Conservation (phyloP, 1,140 invertebrate genomes). For the Philopotamus ludificatus region DNA sequence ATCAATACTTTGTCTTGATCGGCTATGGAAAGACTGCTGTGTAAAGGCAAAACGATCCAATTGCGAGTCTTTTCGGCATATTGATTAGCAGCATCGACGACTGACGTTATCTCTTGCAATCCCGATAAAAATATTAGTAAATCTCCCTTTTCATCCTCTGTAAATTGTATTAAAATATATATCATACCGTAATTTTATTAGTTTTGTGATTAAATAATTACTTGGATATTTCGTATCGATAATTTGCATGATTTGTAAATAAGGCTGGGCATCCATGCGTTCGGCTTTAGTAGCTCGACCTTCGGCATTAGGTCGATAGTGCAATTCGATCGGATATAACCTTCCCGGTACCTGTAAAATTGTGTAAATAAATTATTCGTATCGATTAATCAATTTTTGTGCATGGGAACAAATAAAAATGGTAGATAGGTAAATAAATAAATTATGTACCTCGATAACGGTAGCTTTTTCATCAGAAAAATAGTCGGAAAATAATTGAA, state of each 20-base stretch:
- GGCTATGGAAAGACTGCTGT: constrained; percentile 87
- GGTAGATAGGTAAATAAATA: background rate
- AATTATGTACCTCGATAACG: constrained; percentile 68
- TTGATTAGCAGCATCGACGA: constrained; percentile 83
- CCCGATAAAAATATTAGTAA: constrained; percentile 96
- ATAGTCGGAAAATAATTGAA: constrained; percentile 87
- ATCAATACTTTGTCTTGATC: constrained; percentile 89
- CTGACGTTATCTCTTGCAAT: constrained; percentile 88
- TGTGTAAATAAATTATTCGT: constrained; percentile 26
- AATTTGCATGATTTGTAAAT: constrained; percentile 85
- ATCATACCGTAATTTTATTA: background rate
- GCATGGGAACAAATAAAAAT: background rate
- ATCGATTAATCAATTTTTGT: constrained; percentile 3
- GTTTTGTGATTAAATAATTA: constrained; percentile 47
- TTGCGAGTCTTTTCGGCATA: constrained; percentile 76
- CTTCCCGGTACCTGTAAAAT: constrained; percentile 82
- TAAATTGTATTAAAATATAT: constrained; percentile 33
- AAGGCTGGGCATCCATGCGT: constrained; percentile 86
- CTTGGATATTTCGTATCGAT: constrained; percentile 88
- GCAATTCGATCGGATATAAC: constrained; percentile 86
- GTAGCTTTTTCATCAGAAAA: constrained; percentile 78
- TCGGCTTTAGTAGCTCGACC: constrained; percentile 69
- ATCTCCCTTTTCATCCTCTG: constrained; percentile 87
- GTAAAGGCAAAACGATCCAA: constrained; percentile 95
- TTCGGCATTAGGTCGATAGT: constrained; percentile 79